Evolutionary conservation across 2,113 vertebrate genomes (phyloP).

Genomic region (Leptobrachium ailaonicum): DNA sequence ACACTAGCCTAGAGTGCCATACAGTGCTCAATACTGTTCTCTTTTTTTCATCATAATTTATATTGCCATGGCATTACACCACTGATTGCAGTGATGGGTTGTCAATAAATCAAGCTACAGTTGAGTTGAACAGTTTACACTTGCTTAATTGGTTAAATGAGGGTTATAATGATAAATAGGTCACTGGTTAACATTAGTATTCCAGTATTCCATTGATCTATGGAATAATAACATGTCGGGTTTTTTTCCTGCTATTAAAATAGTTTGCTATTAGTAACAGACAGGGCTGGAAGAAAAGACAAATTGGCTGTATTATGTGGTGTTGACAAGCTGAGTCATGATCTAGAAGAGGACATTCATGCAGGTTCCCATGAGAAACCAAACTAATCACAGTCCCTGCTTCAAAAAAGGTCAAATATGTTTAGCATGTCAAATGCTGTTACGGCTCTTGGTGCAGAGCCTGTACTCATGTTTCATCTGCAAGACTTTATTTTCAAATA

Average conservation of each 20-base stretch:
- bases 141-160: neutral
- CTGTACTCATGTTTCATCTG: constrained; percentile 15
- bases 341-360: constrained; percentile 29
- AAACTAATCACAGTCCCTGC: constrained; percentile 36
- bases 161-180: neutral
- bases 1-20: no score
- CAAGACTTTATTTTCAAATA: constrained; percentile 24
- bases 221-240: neutral
- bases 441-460: constrained; percentile 12
- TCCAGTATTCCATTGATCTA: neutral
- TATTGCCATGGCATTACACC: neutral
- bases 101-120: neutral
- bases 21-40: neutral
- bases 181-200: neutral
- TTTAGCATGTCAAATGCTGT: constrained; percentile 24
- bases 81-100: neutral
- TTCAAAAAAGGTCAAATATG: constrained; percentile 39
- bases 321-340: constrained; percentile 21
- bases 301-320: constrained; percentile 7
- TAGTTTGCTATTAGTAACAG: neutral
- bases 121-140: neutral
- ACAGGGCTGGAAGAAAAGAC: neutral
- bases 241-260: constrained; percentile 8
- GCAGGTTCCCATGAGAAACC: constrained; percentile 49
- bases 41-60: neutral